Base-by-base conservation (phyloP, 2,113 vertebrate genomes). In the Cercocebus atys region DNA sequence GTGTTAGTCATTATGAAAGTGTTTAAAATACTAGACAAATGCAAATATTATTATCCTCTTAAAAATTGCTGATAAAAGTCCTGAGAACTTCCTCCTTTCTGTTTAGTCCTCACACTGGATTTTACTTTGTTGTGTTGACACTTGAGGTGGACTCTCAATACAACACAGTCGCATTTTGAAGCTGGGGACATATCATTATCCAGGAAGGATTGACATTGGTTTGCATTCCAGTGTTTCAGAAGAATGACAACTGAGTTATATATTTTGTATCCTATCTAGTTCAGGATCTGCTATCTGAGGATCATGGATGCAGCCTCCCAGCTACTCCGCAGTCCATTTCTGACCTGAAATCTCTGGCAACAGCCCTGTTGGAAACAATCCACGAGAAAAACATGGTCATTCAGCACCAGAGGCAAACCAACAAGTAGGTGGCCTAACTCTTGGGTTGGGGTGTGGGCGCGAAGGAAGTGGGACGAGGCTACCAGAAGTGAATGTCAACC, bases 371-470 rank as follows among this genome's bases (percentile, higher is more conserved):
- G 98, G 99, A 99, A 98, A 99, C 99, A 0, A 99, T 99, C 98
- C 99, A 99, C 0, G 99, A 99, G 98, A 99, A 99, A 98, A 99
- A 99, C 98, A 99, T 99, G 99, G 99, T 99, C 97, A 99, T 99
- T 98, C 99, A 99, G 98, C 99, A 99, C 98, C 99, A 99, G 97
- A 99, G 99, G 30, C 99, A 99, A 98, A 99, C 99, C 96, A 99
- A 99, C 99, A 99, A 99, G 99, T 99, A 98, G 52, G 99, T 98
- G 70, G 59, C 72, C 18, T 70, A 83, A 76, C 32, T 47, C 16
- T 47, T 12, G 75, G 50, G 14, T 4, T 6, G 40, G 27, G 35
- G 72, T 59, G 4, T 5, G 3, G 73, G 40, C 0, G 0, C 20
- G 40, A 94, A 59, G 85, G 55, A 64, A 85, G 70, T 94, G 96